A percentile compares a stretch with the other conserved stretches of the same genome.
These are phyloP conservation scores for Vireo griseus DNA, from an alignment of 2,797 vertebrate genomes.

Conservation along the genomic window DNA sequence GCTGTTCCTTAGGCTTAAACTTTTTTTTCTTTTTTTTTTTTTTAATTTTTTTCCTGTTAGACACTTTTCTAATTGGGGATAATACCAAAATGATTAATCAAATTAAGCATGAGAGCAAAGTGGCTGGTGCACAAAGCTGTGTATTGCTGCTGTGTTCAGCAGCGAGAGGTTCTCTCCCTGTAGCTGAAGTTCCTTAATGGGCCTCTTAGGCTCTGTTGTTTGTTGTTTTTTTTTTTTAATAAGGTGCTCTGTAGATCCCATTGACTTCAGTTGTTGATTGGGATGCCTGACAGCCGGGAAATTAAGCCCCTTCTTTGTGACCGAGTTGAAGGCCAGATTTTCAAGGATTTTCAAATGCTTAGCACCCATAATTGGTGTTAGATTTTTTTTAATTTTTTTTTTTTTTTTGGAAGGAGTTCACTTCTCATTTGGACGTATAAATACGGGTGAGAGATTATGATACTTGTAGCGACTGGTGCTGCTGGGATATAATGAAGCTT, in stretches of 20 bases:
- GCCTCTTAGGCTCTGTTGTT: not conserved
- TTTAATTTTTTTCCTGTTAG: not conserved
- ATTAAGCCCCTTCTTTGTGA: constrained; percentile 60
- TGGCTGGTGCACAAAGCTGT: constrained; percentile 25
- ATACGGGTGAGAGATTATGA: not conserved
- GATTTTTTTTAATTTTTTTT: not conserved
- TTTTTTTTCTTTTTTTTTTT: not conserved
- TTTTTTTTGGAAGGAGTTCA: not conserved
- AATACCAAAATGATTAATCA: constrained; percentile 55
- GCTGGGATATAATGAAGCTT: not conserved
- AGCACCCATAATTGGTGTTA: constrained; percentile 33
- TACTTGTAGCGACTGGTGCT: not conserved
- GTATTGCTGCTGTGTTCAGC: not conserved
- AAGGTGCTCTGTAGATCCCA: constrained; percentile 27
- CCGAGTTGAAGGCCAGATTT: constrained; percentile 43
- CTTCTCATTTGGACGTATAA: not conserved
- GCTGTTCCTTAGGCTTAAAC: not conserved
- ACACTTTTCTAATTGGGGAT: constrained; percentile 53
- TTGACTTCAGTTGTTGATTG: constrained; percentile 57
- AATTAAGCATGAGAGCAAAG: constrained; percentile 46
- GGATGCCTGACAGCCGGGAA: constrained; percentile 46
- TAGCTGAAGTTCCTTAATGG: constrained; percentile 18
- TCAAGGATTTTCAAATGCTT: constrained; percentile 47
- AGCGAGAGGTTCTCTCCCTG: not conserved
- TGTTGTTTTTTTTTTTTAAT: not conserved